phyloP scores from a whole-genome alignment of 2,113 vertebrate genomes.

The Sapayoa aenigma region DNA sequence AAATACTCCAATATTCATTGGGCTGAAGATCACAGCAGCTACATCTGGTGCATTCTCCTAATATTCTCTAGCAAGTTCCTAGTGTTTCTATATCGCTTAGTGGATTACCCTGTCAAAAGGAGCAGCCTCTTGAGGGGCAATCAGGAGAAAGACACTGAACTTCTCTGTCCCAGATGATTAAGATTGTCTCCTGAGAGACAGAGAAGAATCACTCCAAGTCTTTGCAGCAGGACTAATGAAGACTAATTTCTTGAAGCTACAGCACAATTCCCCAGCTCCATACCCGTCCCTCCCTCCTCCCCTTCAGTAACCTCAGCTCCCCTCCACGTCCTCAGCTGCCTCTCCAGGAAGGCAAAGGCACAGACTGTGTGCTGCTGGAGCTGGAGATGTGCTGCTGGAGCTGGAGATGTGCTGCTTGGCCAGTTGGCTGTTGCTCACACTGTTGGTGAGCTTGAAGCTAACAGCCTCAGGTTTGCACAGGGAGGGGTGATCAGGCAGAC shows the following conservation, averaged over 20 bases:
- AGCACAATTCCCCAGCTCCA: background rate
- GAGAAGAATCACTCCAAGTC: background rate
- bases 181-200: background rate
- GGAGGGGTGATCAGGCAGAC: background rate
- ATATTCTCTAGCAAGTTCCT: background rate
- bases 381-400: background rate
- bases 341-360: background rate
- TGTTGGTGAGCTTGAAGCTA: background rate
- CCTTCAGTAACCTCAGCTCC: constrained; percentile 8
- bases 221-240: constrained; percentile 20
- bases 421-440: background rate
- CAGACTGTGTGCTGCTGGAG: rapidly evolving
- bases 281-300: background rate
- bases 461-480: background rate
- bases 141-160: background rate
- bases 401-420: background rate
- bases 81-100: background rate
- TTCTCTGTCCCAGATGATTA: constrained; percentile 28
- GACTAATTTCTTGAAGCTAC: background rate
- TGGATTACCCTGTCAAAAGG: background rate
- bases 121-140: background rate
- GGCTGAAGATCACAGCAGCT: background rate
- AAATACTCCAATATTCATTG: background rate
- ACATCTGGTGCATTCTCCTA: background rate
- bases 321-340: constrained; percentile 6